Evolutionary conservation across 2,888 invertebrate genomes (phyloP).

Genomic region (Cheilosia vernalis): DNA sequence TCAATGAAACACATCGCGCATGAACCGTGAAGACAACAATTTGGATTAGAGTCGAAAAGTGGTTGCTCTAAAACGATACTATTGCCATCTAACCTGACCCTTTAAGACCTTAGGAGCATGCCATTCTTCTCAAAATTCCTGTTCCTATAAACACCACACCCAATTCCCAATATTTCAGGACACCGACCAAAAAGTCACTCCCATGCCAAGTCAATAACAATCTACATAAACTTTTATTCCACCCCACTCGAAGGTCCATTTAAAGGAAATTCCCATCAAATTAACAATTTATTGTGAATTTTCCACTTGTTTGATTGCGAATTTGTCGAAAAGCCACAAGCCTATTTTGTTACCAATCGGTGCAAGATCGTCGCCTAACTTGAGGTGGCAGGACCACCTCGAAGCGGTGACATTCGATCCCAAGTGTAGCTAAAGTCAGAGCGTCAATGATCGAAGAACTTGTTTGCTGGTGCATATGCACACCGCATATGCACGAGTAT

Average conservation of each 20-base stretch:
- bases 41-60: too few species aligned
- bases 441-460: slow-evolving; percentile 71
- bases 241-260: not conserved
- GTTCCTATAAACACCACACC: too few species aligned
- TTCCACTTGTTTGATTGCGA: slow-evolving; percentile 75
- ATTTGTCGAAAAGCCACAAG: slow-evolving; percentile 76
- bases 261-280: slow-evolving; percentile 65
- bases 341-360: slow-evolving; percentile 76
- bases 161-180: too few species aligned
- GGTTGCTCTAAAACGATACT: too few species aligned
- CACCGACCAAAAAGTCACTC: too few species aligned
- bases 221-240: not conserved
- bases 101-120: too few species aligned
- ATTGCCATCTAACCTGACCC: too few species aligned
- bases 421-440: slow-evolving; percentile 42
- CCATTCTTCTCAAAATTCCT: too few species aligned
- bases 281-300: slow-evolving; percentile 73
- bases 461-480: slow-evolving; percentile 71
- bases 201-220: not conserved
- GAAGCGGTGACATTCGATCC: slow-evolving; percentile 76
- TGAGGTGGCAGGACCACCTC: slow-evolving; percentile 79
- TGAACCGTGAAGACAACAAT: too few species aligned
- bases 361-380: slow-evolving; percentile 78
- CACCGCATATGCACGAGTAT: slow-evolving; percentile 47
- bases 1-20: too few species aligned